These are phyloP conservation scores for Mastacembelus armatus DNA, from an alignment of 2,797 vertebrate species.

Conservation along the genomic window DNA sequence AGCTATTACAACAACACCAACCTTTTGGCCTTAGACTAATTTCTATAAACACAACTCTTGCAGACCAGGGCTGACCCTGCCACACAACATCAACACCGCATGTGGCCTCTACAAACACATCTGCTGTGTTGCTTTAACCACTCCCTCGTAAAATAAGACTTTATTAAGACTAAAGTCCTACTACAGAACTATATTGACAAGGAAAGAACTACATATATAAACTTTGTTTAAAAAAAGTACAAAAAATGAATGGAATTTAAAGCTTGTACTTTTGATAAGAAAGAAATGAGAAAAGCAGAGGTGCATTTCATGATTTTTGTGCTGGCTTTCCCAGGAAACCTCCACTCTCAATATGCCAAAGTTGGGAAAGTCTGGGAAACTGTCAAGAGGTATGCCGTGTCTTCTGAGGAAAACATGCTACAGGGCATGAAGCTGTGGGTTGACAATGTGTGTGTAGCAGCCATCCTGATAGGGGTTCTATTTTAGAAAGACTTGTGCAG, in stretches of 20 bases:
- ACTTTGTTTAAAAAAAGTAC: too few species aligned
- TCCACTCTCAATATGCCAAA: slow-evolving; percentile 24
- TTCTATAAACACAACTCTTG: slow-evolving; percentile 56
- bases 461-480: slow-evolving; percentile 74
- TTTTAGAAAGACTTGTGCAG: slow-evolving; percentile 71
- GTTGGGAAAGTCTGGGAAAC: slow-evolving; percentile 57
- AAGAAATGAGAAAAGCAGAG: slow-evolving; percentile 22
- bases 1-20: slow-evolving; percentile 44
- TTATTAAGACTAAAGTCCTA: background rate
- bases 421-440: slow-evolving; percentile 59
- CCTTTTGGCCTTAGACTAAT: slow-evolving; percentile 59
- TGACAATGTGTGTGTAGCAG: slow-evolving; percentile 45
- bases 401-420: slow-evolving; percentile 59
- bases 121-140: slow-evolving; percentile 1
- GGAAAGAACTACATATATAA: background rate
- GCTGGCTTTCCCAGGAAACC: slow-evolving; percentile 30
- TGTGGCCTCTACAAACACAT: background rate
- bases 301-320: slow-evolving; percentile 15
- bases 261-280: background rate
- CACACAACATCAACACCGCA: slow-evolving; percentile 2
- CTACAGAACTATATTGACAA: background rate
- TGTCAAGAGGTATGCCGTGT: slow-evolving; percentile 52
- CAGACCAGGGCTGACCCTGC: slow-evolving; percentile 20
- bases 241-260: background rate
- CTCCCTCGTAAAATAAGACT: background rate